Percentiles rank a stretch among this genome's conserved stretches.
Evolutionary conservation across 1,140 invertebrate genomes (phyloP).

Genomic region (Leptinotarsa texana): DNA sequence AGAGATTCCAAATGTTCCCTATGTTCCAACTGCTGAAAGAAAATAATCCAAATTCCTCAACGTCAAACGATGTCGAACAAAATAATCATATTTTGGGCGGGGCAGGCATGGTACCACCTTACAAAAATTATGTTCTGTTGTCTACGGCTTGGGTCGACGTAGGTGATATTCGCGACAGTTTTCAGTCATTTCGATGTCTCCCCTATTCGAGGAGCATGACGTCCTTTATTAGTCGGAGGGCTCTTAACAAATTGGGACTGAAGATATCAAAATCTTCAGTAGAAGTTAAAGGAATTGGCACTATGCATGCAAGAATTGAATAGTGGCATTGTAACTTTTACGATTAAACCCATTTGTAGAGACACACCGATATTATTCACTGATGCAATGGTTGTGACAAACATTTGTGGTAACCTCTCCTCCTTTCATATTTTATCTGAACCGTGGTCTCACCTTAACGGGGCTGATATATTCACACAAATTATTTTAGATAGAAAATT

Average conservation of each 20-base stretch:
- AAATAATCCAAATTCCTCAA: too few species aligned
- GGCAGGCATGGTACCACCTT: background rate
- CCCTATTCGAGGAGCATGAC: constrained; percentile 5
- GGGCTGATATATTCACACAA: constrained; percentile 25
- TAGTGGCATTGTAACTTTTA: background rate
- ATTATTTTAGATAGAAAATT: background rate
- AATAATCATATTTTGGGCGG: background rate
- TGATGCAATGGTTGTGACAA: constrained; percentile 2
- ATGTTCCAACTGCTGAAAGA: too few species aligned
- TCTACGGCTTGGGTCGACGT: background rate
- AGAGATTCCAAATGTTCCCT: background rate
- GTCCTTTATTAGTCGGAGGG: background rate
- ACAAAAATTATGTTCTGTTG: constrained; percentile 3
- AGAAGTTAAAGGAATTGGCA: background rate
- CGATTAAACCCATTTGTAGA: background rate
- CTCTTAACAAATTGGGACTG: background rate
- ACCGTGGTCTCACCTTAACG: background rate
- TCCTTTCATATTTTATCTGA: background rate
- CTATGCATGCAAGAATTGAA: background rate
- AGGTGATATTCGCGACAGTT: background rate
- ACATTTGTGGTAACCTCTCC: constrained; percentile 9
- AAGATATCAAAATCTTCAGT: background rate
- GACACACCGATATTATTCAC: background rate
- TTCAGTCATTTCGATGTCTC: background rate
- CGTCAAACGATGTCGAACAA: background rate